These are phyloP conservation scores for Nasonia oneida DNA, from an alignment of 2,888 invertebrate genomes.

Conservation along the genomic window DNA sequence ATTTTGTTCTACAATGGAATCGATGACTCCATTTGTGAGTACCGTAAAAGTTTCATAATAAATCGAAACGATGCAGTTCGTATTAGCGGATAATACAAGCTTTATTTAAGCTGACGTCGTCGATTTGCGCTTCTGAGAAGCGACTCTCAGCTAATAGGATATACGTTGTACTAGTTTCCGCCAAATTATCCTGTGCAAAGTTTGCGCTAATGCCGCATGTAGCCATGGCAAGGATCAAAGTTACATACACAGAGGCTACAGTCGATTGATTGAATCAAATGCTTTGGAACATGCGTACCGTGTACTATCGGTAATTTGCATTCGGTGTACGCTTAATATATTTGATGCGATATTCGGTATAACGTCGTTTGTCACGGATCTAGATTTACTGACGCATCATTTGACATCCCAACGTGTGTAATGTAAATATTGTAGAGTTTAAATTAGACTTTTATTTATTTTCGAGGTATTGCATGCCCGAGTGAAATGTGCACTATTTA, in stretches of 20 bases:
- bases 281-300: not conserved
- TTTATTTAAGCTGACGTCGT: not conserved
- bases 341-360: not conserved
- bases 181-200: slow-evolving; percentile 11
- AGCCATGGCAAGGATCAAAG: not conserved
- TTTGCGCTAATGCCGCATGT: not conserved
- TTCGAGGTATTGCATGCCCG: not conserved
- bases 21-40: not conserved
- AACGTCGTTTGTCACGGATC: not conserved
- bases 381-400: not conserved
- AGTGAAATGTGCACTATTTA: not conserved
- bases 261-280: slow-evolving; percentile 10
- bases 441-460: not conserved
- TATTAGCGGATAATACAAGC: not conserved
- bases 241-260: slow-evolving; percentile 2
- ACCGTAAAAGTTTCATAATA: too few relatives aligned
- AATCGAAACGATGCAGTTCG: too few relatives aligned
- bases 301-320: not conserved
- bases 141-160: not conserved
- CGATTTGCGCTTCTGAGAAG: not conserved
- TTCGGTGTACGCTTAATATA: not conserved
- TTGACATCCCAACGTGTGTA: not conserved
- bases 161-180: not conserved
- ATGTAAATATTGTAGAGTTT: not conserved
- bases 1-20: too few relatives aligned